These are phyloP conservation scores for Manis crassicaudata DNA, from an alignment of 2,797 vertebrate species.

Conservation along the genomic window DNA sequence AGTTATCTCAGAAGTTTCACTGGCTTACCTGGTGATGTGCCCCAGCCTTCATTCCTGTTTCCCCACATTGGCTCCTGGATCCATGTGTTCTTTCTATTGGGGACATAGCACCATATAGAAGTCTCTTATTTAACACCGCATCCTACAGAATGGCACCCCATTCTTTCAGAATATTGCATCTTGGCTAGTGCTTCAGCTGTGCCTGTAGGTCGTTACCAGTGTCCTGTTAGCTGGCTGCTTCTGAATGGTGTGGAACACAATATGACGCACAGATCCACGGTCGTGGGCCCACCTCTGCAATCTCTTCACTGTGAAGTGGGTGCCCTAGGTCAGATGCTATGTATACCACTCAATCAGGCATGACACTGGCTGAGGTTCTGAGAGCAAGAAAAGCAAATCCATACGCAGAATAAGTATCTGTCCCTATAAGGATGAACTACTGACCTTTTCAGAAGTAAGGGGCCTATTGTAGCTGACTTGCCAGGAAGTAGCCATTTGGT, in stretches of 20 bases:
- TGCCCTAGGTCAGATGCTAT: neutral
- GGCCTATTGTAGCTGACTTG: neutral
- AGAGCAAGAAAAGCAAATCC: neutral
- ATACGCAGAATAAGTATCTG: neutral
- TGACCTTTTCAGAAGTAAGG: neutral
- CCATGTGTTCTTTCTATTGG: too few relatives aligned
- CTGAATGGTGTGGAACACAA: neutral
- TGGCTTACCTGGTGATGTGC: neutral
- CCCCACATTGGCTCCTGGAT: neutral
- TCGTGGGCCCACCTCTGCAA: neutral
- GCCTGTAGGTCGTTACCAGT: neutral
- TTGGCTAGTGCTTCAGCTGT: neutral
- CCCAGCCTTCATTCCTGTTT: neutral
- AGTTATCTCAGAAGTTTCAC: neutral
- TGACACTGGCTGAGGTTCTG: neutral
- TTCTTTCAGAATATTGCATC: neutral
- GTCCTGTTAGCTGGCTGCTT: neutral
- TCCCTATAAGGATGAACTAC: neutral
- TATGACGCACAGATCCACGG: neutral
- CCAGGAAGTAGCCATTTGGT: neutral
- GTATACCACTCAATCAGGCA: neutral
- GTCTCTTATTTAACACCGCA: neutral
- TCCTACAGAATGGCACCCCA: neutral
- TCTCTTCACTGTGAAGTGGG: neutral
- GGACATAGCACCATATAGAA: neutral